Evolutionary conservation across 2,888 invertebrate species (phyloP).

Genomic region (Eupsilia transversa): DNA sequence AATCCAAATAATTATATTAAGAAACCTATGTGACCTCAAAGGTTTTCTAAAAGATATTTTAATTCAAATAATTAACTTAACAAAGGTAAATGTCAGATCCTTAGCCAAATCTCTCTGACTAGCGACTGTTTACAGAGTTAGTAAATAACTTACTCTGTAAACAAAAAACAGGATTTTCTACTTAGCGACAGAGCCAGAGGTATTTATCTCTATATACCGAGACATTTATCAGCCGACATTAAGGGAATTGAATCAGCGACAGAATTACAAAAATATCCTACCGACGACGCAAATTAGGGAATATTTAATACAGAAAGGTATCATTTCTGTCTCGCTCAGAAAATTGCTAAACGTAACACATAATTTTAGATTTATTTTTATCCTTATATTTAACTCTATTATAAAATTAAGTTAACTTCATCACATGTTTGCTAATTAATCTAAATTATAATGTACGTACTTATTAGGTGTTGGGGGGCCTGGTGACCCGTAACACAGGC

Average conservation of each 20-base stretch:
- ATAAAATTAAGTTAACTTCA: too few relatives aligned
- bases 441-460: too few relatives aligned
- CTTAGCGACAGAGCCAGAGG: slow-evolving; percentile 5
- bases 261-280: slow-evolving; percentile 32
- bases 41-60: slow-evolving; percentile 2
- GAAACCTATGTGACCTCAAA: not conserved
- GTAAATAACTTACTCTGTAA: slow-evolving; percentile 27
- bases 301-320: slow-evolving; percentile 52
- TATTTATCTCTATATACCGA: slow-evolving; percentile 14
- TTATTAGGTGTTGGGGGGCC: too few relatives aligned
- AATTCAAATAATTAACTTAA: slow-evolving; percentile 1
- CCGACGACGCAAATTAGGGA: slow-evolving; percentile 27
- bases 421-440: too few relatives aligned
- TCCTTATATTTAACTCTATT: too few relatives aligned
- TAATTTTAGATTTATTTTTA: too few relatives aligned
- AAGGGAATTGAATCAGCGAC: slow-evolving; percentile 51
- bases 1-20: not conserved
- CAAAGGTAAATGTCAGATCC: slow-evolving; percentile 19
- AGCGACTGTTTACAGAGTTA: too few relatives aligned
- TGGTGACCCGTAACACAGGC: too few relatives aligned
- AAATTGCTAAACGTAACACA: slow-evolving; percentile 36
- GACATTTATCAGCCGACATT: slow-evolving; percentile 35
- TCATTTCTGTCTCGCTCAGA: slow-evolving; percentile 22
- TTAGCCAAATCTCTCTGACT: slow-evolving; percentile 7
- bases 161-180: slow-evolving; percentile 44